phyloP scores from a whole-genome alignment of 2,888 invertebrate species.

The Syritta pipiens region DNA sequence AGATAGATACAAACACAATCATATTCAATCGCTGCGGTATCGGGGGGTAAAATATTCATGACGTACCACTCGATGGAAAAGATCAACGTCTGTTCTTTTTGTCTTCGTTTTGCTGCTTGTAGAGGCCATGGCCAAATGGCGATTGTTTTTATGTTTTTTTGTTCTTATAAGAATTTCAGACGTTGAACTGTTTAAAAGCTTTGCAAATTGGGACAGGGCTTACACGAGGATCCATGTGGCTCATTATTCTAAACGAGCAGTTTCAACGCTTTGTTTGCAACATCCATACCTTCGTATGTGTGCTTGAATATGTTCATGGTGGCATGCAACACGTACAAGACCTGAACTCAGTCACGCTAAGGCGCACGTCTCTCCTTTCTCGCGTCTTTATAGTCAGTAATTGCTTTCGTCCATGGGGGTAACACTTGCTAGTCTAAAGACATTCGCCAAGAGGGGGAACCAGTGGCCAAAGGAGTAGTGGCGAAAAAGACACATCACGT shows the following conservation, averaged over 20 bases:
- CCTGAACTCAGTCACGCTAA: slow-evolving; percentile 52
- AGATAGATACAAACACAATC: not conserved
- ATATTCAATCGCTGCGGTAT: not conserved
- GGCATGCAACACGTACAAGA: slow-evolving; percentile 38
- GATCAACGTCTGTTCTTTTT: no score
- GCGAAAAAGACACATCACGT: slow-evolving; percentile 48
- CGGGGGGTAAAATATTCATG: not conserved
- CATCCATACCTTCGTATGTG: no score
- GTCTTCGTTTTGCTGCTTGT: no score
- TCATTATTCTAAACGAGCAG: no score
- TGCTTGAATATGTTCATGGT: no score
- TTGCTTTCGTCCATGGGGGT: slow-evolving; percentile 34
- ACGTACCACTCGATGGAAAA: not conserved
- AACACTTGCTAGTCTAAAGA: slow-evolving; percentile 18
- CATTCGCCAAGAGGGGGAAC: slow-evolving; percentile 4
- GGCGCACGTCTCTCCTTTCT: slow-evolving; percentile 18
- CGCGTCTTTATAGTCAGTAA: slow-evolving; percentile 27
- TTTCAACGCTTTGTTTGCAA: no score
- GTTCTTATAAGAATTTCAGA: no score
- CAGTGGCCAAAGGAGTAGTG: slow-evolving; percentile 14
- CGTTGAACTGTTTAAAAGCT: no score
- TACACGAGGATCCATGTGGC: no score
- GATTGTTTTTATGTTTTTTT: no score
- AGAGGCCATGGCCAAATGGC: no score
- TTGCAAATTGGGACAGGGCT: no score